Percentiles rank a stretch among this genome's conserved stretches.
These are phyloP conservation scores for Mya arenaria DNA, from an alignment of 1,140 invertebrate genomes.

Conservation along the genomic window DNA sequence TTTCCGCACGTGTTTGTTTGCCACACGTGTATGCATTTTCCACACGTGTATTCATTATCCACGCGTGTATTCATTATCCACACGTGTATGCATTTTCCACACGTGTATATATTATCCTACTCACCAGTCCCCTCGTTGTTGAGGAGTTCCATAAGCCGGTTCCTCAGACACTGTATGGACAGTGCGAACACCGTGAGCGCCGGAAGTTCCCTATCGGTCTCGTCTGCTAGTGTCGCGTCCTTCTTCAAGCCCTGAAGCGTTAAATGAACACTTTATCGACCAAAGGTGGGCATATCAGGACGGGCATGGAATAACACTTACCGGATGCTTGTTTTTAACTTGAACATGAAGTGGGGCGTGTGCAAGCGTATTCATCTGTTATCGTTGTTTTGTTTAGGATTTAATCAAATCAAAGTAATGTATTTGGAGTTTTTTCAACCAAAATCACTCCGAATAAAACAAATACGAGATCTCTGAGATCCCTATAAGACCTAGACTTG, in stretches of 20 bases:
- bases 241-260: conserved; percentile 32
- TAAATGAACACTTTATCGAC: too few species aligned
- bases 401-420: too few species aligned
- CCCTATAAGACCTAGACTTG: too few species aligned
- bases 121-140: conserved; percentile 14
- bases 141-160: neutral
- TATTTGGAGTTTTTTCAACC: too few species aligned
- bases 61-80: neutral
- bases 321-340: too few species aligned
- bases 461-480: too few species aligned
- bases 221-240: conserved; percentile 4
- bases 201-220: conserved; percentile 10
- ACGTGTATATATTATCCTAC: neutral
- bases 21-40: neutral
- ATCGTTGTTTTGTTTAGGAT: too few species aligned
- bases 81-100: neutral
- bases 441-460: too few species aligned
- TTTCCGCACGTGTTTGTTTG: neutral
- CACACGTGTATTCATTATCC: neutral
- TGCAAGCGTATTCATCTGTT: too few species aligned
- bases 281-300: too few species aligned
- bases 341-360: too few species aligned
- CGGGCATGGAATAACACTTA: too few species aligned
- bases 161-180: conserved; percentile 29
- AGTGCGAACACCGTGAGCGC: conserved; percentile 30